These are phyloP conservation scores for Drosophila equinoxialis DNA, from an alignment of 1,140 invertebrate species.

Conservation along the genomic window DNA sequence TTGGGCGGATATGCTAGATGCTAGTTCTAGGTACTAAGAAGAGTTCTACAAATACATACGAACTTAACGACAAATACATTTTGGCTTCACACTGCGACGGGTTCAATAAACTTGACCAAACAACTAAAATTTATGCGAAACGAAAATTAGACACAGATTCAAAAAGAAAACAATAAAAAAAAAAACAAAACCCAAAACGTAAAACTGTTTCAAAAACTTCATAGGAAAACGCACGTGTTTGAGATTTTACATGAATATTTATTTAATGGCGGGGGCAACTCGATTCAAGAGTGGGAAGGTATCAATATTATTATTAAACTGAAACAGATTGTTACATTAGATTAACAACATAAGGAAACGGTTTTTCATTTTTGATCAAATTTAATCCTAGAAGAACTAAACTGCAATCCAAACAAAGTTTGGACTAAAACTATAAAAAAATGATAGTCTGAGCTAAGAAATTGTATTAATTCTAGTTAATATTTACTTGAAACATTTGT, in stretches of 20 bases:
- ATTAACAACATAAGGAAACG: no score
- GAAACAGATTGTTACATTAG: no score
- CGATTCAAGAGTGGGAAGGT: no score
- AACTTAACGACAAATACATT: background rate
- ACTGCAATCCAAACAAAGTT: no score
- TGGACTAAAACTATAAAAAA: no score
- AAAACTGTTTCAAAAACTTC: slow-evolving; percentile 17
- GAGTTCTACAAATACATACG: slow-evolving; percentile 30
- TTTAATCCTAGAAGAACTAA: no score
- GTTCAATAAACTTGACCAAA: slow-evolving; percentile 43
- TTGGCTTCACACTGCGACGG: slow-evolving; percentile 15
- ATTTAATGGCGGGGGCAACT: background rate
- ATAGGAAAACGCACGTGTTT: slow-evolving; percentile 7
- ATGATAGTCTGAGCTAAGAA: no score
- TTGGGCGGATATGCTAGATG: slow-evolving; percentile 33
- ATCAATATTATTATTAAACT: no score
- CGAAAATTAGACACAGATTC: background rate
- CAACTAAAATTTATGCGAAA: slow-evolving; percentile 23
- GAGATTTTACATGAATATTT: slow-evolving; percentile 39
- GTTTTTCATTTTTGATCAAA: no score
- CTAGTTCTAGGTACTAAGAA: slow-evolving; percentile 31
- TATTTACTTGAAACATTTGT: background rate
- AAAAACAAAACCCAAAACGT: background rate
- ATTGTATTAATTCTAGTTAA: no score
- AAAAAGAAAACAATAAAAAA: background rate